These are phyloP conservation scores for Scrobipalpa costella DNA, from an alignment of 2,888 invertebrate genomes.

Conservation along the genomic window DNA sequence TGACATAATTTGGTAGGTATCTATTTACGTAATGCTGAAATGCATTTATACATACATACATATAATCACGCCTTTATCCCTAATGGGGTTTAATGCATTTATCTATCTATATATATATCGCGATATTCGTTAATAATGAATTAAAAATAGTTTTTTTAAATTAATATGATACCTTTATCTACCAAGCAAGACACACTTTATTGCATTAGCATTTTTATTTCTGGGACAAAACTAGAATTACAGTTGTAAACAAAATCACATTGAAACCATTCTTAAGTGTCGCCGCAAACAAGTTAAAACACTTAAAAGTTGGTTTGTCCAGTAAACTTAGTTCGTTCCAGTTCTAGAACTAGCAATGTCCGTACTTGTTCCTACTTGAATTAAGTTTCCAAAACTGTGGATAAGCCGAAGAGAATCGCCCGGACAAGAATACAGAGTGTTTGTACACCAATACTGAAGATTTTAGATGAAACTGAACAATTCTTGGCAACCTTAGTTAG, in stretches of 20 bases:
- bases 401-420: not conserved
- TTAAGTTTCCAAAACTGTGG: constrained; percentile 12
- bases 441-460: not conserved
- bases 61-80: too few species aligned
- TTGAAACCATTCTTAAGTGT: not conserved
- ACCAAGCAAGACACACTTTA: too few species aligned
- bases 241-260: not conserved
- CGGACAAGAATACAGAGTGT: not conserved
- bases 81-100: too few species aligned
- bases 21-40: too few species aligned
- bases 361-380: constrained; percentile 4
- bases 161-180: too few species aligned
- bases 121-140: too few species aligned
- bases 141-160: too few species aligned
- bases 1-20: too few species aligned
- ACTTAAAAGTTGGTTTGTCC: constrained; percentile 9
- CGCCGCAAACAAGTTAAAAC: constrained; percentile 10
- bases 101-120: too few species aligned
- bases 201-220: not conserved
- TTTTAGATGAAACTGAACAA: too few species aligned
- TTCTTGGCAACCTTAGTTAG: too few species aligned
- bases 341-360: not conserved
- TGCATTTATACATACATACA: too few species aligned
- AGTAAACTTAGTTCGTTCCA: not conserved
- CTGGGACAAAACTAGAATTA: not conserved